Evolutionary conservation across 2,888 invertebrate genomes (phyloP).

Genomic region (Cartodere bifasciata): DNA sequence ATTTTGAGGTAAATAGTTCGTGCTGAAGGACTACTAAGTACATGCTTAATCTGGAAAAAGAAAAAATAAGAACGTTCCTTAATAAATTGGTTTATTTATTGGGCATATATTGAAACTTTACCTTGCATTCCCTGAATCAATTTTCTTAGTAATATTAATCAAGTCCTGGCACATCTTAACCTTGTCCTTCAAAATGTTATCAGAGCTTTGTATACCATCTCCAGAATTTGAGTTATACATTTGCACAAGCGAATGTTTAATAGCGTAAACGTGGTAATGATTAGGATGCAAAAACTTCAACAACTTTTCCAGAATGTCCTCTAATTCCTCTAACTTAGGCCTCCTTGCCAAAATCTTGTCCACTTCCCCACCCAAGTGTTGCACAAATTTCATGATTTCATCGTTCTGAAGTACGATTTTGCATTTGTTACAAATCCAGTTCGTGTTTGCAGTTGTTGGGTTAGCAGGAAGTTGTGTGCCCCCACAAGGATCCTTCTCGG

Average conservation of each 20-base stretch:
- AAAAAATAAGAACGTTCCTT: background rate
- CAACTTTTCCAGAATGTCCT: constrained; percentile 51
- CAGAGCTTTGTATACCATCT: constrained; percentile 44
- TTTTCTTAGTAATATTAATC: constrained; percentile 42
- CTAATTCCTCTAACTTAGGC: constrained; percentile 42
- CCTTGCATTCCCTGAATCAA: constrained; percentile 58
- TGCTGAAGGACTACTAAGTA: constrained; percentile 65
- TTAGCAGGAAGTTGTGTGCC: constrained; percentile 55
- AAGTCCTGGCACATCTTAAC: constrained; percentile 50
- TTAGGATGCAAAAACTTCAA: constrained; percentile 49
- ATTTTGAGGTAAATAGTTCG: constrained; percentile 37
- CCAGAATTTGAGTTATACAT: constrained; percentile 59
- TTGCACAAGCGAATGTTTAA: constrained; percentile 56
- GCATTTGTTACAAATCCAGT: constrained; percentile 56
- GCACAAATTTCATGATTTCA: constrained; percentile 50
- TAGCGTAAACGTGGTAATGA: constrained; percentile 54
- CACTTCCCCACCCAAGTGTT: constrained; percentile 59
- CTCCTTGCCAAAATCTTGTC: constrained; percentile 45
- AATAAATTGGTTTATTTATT: background rate
- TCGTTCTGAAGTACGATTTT: constrained; percentile 46
- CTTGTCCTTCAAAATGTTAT: constrained; percentile 47
- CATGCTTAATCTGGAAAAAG: constrained; percentile 43
- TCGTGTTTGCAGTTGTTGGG: constrained; percentile 44
- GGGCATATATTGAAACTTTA: constrained; percentile 9
- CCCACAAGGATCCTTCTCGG: constrained; percentile 44